Evolutionary conservation across 2,113 vertebrate species (phyloP).

Genomic region (Eurystomus gularis): DNA sequence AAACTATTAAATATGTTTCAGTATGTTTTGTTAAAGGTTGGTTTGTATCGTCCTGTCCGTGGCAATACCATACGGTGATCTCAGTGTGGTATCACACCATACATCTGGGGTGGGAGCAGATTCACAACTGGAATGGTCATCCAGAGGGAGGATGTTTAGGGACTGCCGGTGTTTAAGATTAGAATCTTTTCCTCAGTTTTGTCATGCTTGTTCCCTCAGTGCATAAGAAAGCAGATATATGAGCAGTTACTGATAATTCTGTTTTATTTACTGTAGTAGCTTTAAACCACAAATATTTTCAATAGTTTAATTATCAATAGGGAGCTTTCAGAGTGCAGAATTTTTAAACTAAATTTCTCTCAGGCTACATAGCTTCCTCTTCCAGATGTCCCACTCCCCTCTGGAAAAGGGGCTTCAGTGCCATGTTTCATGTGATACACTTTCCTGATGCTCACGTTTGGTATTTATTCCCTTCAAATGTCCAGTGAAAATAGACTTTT

Average conservation of each 20-base stretch:
- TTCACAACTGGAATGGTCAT: neutral
- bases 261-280: neutral
- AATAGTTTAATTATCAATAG: neutral
- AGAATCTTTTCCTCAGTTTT: neutral
- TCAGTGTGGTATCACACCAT: neutral
- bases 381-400: neutral
- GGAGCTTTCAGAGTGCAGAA: neutral
- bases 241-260: neutral
- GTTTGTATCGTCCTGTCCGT: neutral
- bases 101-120: neutral
- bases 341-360: neutral
- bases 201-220: neutral
- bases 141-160: neutral
- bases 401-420: neutral
- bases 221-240: neutral
- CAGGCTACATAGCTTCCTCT: fast-evolving
- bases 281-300: neutral
- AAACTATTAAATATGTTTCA: neutral
- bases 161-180: neutral
- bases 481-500: neutral
- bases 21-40: neutral
- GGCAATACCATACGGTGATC: neutral
- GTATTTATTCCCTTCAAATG: neutral
- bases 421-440: neutral
- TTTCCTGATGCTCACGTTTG: neutral